Percentiles rank a stretch among this genome's conserved stretches.
phyloP scores from a whole-genome alignment of 2,888 invertebrate genomes.

The Cosmia pyralina region DNA sequence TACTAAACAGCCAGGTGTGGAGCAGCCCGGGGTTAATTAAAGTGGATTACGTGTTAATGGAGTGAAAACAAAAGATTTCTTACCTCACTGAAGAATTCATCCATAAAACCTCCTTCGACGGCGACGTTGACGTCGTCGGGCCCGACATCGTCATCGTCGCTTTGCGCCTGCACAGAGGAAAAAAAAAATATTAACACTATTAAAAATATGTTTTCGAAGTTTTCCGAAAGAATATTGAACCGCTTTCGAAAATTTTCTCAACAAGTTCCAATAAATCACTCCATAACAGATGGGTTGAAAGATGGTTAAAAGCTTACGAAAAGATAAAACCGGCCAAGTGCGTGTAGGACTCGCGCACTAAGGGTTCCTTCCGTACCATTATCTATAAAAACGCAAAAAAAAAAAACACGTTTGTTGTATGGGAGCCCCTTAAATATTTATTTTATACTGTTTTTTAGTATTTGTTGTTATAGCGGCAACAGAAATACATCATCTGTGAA shows the following conservation, averaged over 20 bases:
- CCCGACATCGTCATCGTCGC: slow-evolving; percentile 98
- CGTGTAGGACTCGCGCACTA: too few relatives aligned
- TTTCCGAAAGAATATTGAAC: not conserved
- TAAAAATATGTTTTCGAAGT: not conserved
- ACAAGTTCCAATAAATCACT: not conserved
- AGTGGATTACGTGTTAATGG: slow-evolving; percentile 29
- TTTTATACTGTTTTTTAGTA: too few relatives aligned
- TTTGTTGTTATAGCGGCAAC: too few relatives aligned
- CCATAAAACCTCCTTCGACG: slow-evolving; percentile 99
- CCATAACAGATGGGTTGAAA: not conserved
- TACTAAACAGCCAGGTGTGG: slow-evolving; percentile 39
- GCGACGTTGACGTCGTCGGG: slow-evolving; percentile 98
- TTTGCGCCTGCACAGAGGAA: slow-evolving; percentile 94
- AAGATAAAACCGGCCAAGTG: too few relatives aligned
- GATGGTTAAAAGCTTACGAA: not conserved
- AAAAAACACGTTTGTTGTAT: too few relatives aligned
- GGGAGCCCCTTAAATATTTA: too few relatives aligned
- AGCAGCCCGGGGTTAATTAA: slow-evolving; percentile 50
- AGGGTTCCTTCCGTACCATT: too few relatives aligned
- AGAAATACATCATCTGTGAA: too few relatives aligned
- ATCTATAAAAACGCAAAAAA: too few relatives aligned
- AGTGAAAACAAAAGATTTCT: slow-evolving; percentile 71
- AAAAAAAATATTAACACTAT: slow-evolving; percentile 18
- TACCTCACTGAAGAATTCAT: slow-evolving; percentile 99
- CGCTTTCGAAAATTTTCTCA: slow-evolving; percentile 5